phyloP scores from a whole-genome alignment of 2,888 invertebrate genomes.

The Napeogenes sylphis region DNA sequence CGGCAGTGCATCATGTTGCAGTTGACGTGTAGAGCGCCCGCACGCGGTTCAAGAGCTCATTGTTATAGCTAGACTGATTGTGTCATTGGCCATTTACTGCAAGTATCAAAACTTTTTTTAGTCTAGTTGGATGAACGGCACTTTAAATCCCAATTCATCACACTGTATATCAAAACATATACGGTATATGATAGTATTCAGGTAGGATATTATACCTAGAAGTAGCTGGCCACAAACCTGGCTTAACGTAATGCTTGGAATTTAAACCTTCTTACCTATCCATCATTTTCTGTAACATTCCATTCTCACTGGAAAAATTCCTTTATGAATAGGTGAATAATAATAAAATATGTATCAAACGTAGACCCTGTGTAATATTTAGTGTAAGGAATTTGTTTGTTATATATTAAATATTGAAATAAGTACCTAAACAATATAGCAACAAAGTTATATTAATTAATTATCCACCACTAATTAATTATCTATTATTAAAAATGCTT shows the following conservation, averaged over 20 bases:
- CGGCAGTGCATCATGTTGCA: slow-evolving; percentile 38
- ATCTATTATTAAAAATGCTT: too few relatives aligned
- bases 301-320: background rate
- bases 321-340: background rate
- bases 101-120: slow-evolving; percentile 1
- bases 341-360: background rate
- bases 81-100: background rate
- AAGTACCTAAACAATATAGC: too few relatives aligned
- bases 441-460: too few relatives aligned
- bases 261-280: background rate
- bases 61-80: background rate
- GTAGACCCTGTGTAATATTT: too few relatives aligned
- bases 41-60: slow-evolving; percentile 24
- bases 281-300: background rate
- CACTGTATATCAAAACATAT: too few relatives aligned
- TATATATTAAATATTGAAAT: too few relatives aligned
- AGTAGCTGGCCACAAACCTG: background rate
- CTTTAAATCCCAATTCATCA: too few relatives aligned
- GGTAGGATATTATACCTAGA: too few relatives aligned
- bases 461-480: too few relatives aligned
- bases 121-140: background rate
- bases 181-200: too few relatives aligned
- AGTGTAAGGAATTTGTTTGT: too few relatives aligned
- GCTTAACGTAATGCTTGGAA: background rate
- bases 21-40: slow-evolving; percentile 26